Base-by-base conservation (phyloP, 2,113 vertebrate species). In the Pachycephala philippinensis region DNA sequence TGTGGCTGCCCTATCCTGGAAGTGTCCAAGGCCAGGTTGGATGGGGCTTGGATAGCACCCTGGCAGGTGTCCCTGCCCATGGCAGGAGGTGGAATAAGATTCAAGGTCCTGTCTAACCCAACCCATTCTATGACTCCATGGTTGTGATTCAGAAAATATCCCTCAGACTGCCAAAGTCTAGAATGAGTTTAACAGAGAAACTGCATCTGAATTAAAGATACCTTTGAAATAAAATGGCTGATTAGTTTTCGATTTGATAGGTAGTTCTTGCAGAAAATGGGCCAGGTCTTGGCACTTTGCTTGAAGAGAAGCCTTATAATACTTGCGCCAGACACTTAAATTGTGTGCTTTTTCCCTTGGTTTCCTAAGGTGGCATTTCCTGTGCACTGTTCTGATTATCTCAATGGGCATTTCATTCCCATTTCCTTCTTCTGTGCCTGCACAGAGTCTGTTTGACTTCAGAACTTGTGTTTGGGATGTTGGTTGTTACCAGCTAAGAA, bases 21-120 rank as follows among this genome's bases (percentile, higher is more conserved):
- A n/a, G 16, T 68, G 70, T 3, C 24, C 70, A 30, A 40, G 70
- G 24, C 9, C 28, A 40, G n/a, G 30, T 1, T 60, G 60, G 68
- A 7, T 0, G 0, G 17, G 19, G 7, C 18, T 65, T 10, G 66
- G 78, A n/a, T n/a, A 89, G n/a, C 20, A 39, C 0, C n/a, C 35
- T 50, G 59, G 42, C 2, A 57, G 12, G 15, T 44, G 50, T 64
- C 35, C 23, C 45, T 81, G 60, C 11, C 26, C 7, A 11, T 10
- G 45, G 78, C 24, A 82, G 24, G 22, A 1, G 5, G 23, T 24
- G 39, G 15, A 8, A 40, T 0, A 0, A 53, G 40, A 35, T 61
- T 83, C 28, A 54, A 54, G 61, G 54, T 68, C 15, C 30, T 39
- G n/a, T 82, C 61, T 66, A 35, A 35, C 24, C 24, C 16, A 52